Conservation (phyloP, 2,797 vertebrate genomes). For the Adelosebastes latens region DNA sequence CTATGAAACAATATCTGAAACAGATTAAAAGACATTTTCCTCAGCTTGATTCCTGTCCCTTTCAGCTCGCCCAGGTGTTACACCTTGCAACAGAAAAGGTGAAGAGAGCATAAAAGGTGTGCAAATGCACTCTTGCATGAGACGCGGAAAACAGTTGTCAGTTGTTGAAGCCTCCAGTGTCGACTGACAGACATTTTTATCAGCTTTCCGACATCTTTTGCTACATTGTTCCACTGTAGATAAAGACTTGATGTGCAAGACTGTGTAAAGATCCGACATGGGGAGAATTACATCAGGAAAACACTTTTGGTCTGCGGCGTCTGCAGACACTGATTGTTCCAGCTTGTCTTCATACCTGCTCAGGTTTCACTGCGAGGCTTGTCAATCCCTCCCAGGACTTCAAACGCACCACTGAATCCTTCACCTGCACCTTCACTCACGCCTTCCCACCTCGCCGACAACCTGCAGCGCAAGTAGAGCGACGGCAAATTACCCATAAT, state of each 20-base stretch:
- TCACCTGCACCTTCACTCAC: slow-evolving; percentile 63
- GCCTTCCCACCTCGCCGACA: slow-evolving; percentile 63
- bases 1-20: slow-evolving; percentile 87
- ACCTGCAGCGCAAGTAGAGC: slow-evolving; percentile 53
- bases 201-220: slow-evolving; percentile 28
- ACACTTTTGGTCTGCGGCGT: slow-evolving; percentile 17
- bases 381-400: slow-evolving; percentile 69
- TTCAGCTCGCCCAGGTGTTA: slow-evolving; percentile 82
- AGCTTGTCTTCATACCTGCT: slow-evolving; percentile 75
- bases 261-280: slow-evolving; percentile 37
- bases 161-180: slow-evolving; percentile 19
- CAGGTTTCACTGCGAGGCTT: slow-evolving; percentile 67
- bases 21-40: slow-evolving; percentile 85
- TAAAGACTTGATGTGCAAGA: slow-evolving; percentile 34
- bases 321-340: slow-evolving; percentile 64
- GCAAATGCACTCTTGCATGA: slow-evolving; percentile 40
- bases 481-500: slow-evolving; percentile 72
- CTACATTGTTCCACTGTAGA: slow-evolving; percentile 23
- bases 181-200: slow-evolving; percentile 31
- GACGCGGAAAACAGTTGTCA: slow-evolving; percentile 35
- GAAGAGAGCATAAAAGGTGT: slow-evolving; percentile 46
- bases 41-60: slow-evolving; percentile 74
- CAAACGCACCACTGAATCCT: slow-evolving; percentile 63
- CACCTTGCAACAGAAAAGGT: slow-evolving; percentile 56
- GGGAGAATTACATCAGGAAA: slow-evolving; percentile 43